Percentiles rank a stretch among this genome's conserved stretches.
phyloP scores from a whole-genome alignment of 2,888 invertebrate species.

The Achlya flavicornis region DNA sequence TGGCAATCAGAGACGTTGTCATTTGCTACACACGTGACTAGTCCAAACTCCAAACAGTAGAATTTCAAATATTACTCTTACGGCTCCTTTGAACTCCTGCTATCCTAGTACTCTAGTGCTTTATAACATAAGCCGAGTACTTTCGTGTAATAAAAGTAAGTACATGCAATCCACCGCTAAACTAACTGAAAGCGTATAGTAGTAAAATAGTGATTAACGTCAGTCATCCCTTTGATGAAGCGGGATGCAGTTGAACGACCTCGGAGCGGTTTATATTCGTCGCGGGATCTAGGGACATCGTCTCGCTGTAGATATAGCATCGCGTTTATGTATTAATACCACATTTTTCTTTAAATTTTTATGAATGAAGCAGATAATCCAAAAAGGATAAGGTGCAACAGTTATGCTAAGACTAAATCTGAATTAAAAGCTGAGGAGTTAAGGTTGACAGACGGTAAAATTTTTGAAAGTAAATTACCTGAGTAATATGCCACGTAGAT shows the following conservation, averaged over 20 bases:
- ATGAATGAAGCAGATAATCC: neutral
- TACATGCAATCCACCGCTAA: neutral
- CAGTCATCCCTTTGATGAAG: constrained; percentile 7
- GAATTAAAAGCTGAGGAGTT: too few relatives aligned
- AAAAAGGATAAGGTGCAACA: neutral
- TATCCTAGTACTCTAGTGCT: neutral
- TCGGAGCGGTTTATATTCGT: constrained; percentile 10
- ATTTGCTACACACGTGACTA: neutral
- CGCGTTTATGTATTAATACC: neutral
- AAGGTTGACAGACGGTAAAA: too few relatives aligned
- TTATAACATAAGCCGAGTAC: neutral
- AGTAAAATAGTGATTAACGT: constrained; percentile 5
- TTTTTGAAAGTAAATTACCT: too few relatives aligned
- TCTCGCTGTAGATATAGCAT: neutral
- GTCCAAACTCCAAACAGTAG: neutral
- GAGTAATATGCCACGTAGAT: too few relatives aligned
- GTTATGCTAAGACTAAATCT: neutral
- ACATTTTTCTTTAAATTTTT: neutral
- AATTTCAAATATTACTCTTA: neutral
- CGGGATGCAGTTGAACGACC: constrained; percentile 9
- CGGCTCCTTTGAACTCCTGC: neutral
- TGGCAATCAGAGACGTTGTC: too few relatives aligned
- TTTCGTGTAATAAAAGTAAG: neutral
- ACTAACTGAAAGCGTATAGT: neutral
- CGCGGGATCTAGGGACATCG: constrained; percentile 11